phyloP scores from a whole-genome alignment of 2,888 invertebrate genomes.

The Cheilosia grossa region DNA sequence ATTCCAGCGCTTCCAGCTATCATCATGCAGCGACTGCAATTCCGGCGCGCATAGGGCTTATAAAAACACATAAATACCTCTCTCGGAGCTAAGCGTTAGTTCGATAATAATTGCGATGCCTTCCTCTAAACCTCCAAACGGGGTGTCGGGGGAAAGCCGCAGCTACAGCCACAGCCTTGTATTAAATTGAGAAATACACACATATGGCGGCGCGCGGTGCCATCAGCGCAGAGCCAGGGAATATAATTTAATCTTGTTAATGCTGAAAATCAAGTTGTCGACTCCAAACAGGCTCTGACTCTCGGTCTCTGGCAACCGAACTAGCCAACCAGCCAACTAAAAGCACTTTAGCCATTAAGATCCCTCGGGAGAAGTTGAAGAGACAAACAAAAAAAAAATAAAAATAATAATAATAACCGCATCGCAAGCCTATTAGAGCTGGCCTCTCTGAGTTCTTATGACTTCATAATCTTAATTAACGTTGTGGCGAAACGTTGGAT shows the following conservation, averaged over 20 bases:
- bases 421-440: slow-evolving; percentile 65
- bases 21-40: slow-evolving; percentile 17
- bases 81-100: slow-evolving; percentile 26
- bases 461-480: slow-evolving; percentile 84
- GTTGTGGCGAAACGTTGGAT: slow-evolving; percentile 77
- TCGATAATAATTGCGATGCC: slow-evolving; percentile 64
- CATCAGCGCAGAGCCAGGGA: slow-evolving; percentile 46
- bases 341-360: slow-evolving; percentile 71
- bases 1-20: slow-evolving; percentile 29
- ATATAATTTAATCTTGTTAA: slow-evolving; percentile 82
- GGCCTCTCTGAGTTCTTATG: slow-evolving; percentile 79
- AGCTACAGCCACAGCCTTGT: slow-evolving; percentile 18
- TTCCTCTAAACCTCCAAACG: not conserved
- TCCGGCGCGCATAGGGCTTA: slow-evolving; percentile 23
- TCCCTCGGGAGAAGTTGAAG: slow-evolving; percentile 38
- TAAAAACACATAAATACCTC: slow-evolving; percentile 29
- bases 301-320: slow-evolving; percentile 44
- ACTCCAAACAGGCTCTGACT: slow-evolving; percentile 76
- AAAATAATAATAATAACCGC: slow-evolving; percentile 1
- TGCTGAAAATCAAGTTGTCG: slow-evolving; percentile 84
- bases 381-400: not conserved
- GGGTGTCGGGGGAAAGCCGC: not conserved
- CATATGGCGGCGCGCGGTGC: slow-evolving; percentile 33
- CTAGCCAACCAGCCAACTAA: slow-evolving; percentile 19
- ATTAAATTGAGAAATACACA: slow-evolving; percentile 74